Conservation (phyloP, 2,113 vertebrate genomes). For the Cinclus cinclus region DNA sequence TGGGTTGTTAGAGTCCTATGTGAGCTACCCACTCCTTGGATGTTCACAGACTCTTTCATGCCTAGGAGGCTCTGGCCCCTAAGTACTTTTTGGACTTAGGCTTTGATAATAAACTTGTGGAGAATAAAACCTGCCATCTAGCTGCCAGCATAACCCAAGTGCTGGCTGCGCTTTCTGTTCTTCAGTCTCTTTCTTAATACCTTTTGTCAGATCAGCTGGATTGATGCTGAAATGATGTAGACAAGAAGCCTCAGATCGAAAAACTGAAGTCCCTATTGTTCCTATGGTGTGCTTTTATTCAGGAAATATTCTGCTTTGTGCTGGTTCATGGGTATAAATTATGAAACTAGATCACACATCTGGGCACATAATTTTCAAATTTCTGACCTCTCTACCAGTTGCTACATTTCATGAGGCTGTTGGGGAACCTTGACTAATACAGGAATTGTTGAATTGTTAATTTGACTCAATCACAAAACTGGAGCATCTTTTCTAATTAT, state of each 20-base stretch:
- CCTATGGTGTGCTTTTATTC: neutral
- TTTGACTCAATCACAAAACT: neutral
- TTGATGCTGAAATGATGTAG: neutral
- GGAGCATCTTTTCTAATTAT: neutral
- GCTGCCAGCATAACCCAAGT: neutral
- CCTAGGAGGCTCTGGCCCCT: neutral
- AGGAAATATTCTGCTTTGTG: neutral
- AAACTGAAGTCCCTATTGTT: neutral
- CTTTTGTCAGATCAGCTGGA: neutral
- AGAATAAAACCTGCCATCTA: slow-evolving; percentile 16
- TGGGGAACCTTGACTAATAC: neutral
- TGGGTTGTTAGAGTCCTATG: neutral
- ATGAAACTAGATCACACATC: neutral
- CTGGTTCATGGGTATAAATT: neutral
- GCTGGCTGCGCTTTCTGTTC: neutral
- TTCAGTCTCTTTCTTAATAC: neutral
- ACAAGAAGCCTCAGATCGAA: neutral
- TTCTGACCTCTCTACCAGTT: neutral
- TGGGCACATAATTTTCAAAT: neutral
- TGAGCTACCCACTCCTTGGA: neutral
- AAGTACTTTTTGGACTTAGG: neutral
- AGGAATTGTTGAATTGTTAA: neutral
- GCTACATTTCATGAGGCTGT: neutral
- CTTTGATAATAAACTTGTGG: neutral
- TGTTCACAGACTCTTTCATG: neutral